Evolutionary conservation across 2,888 invertebrate species (phyloP).

Genomic region (Pseudanteris insignis): DNA sequence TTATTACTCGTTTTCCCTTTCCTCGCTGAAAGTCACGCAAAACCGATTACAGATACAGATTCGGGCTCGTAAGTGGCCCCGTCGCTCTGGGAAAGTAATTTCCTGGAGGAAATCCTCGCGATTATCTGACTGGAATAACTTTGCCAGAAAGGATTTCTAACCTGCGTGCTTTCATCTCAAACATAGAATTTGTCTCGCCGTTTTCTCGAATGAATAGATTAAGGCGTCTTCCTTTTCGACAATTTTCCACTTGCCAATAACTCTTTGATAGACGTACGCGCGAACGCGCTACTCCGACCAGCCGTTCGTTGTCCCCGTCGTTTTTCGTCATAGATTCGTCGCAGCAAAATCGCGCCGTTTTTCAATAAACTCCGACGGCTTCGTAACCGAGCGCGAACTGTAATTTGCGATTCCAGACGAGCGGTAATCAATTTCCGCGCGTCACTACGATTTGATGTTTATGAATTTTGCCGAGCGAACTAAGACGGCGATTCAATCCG

Average conservation of each 20-base stretch:
- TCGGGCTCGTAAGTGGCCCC: conserved; percentile 44
- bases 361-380: conserved; percentile 11
- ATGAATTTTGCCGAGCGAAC: too few species aligned
- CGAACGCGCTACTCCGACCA: conserved; percentile 11
- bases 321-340: conserved; percentile 26
- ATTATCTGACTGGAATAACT: conserved; percentile 58
- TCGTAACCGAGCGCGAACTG: too few species aligned
- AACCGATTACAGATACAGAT: conserved; percentile 46
- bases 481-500: too few species aligned
- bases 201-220: conserved; percentile 44
- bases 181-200: conserved; percentile 40
- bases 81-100: conserved; percentile 59
- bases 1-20: conserved; percentile 26
- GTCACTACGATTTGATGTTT: too few species aligned
- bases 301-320: conserved; percentile 6
- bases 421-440: too few species aligned
- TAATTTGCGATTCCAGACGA: conserved; percentile 5
- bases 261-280: conserved; percentile 31
- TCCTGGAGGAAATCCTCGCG: conserved; percentile 60
- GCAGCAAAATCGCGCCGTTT: conserved; percentile 9
- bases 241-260: conserved; percentile 38
- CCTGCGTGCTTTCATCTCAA: conserved; percentile 43
- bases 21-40: conserved; percentile 40
- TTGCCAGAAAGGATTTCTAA: conserved; percentile 53
- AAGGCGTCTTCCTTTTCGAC: conserved; percentile 34